phyloP scores from a whole-genome alignment of 2,888 invertebrate genomes.

The Andrena bicolor region DNA sequence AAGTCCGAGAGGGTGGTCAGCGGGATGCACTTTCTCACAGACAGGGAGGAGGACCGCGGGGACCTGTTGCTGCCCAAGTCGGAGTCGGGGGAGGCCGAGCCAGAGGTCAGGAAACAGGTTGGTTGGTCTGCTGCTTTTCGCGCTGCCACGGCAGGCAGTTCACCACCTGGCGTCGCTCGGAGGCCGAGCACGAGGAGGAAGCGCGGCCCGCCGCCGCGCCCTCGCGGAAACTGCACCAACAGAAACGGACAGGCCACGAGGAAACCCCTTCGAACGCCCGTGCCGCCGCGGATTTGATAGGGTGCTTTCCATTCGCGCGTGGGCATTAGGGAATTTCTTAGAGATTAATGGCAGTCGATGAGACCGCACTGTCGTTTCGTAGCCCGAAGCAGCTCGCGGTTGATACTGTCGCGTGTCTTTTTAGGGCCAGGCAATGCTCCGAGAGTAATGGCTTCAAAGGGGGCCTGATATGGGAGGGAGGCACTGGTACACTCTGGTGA shows the following conservation, averaged over 20 bases:
- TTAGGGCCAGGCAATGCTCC: too few relatives aligned
- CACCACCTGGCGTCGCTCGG: slow-evolving; percentile 53
- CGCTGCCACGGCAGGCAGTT: slow-evolving; percentile 49
- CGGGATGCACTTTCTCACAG: slow-evolving; percentile 82
- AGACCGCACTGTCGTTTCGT: background rate
- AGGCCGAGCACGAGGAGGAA: slow-evolving; percentile 73
- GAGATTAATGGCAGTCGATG: background rate
- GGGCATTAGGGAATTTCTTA: background rate
- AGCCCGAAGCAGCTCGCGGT: too few relatives aligned
- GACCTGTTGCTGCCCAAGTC: slow-evolving; percentile 72
- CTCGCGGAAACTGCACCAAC: slow-evolving; percentile 54
- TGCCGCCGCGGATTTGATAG: slow-evolving; percentile 59
- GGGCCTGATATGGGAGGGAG: too few relatives aligned
- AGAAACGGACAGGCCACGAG: slow-evolving; percentile 51
- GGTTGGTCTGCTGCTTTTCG: slow-evolving; percentile 74
- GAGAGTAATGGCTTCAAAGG: too few relatives aligned
- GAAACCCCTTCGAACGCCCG: slow-evolving; percentile 43
- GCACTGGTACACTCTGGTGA: too few relatives aligned
- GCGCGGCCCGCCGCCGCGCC: slow-evolving; percentile 37
- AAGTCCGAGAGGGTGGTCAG: slow-evolving; percentile 76
- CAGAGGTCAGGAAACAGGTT: slow-evolving; percentile 84
- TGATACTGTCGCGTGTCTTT: too few relatives aligned
- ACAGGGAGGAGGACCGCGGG: slow-evolving; percentile 77
- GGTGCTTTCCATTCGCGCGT: slow-evolving; percentile 59
- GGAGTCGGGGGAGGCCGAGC: slow-evolving; percentile 77